Percentiles rank a stretch among this genome's conserved stretches.
phyloP scores from a whole-genome alignment of 2,888 invertebrate genomes.

The Embidobia sp. region DNA sequence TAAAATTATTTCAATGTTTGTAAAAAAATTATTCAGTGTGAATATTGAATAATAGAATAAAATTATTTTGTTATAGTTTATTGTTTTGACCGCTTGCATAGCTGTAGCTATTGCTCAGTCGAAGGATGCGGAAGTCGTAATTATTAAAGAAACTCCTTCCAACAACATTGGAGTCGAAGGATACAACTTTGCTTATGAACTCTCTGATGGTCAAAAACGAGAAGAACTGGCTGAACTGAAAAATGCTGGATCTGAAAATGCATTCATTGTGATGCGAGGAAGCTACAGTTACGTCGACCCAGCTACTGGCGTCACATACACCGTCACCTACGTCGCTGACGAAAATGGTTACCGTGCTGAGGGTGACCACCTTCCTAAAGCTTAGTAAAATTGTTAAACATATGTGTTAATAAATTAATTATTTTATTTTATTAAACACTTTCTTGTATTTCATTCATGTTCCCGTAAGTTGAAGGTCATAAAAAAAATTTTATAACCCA shows the following conservation, averaged over 20 bases:
- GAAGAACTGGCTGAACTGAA: conserved; percentile 69
- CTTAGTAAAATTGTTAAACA: no score
- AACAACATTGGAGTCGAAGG: conserved; percentile 13
- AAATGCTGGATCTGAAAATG: conserved; percentile 64
- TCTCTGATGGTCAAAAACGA: conserved; percentile 60
- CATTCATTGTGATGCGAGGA: conserved; percentile 68
- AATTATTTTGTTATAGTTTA: conserved; percentile 19
- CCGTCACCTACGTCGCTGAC: conserved; percentile 71
- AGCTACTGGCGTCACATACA: conserved; percentile 65
- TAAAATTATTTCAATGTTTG: no score
- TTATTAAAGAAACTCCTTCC: conserved; percentile 1
- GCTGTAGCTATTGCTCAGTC: conserved; percentile 12
- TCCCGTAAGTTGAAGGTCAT: no score
- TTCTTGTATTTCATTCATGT: no score
- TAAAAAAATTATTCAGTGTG: no score
- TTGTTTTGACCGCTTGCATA: conserved; percentile 14
- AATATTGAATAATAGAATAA: no score
- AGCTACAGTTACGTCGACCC: conserved; percentile 71
- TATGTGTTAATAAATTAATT: no score
- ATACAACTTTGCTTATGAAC: conserved; percentile 32
- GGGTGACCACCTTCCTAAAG: not conserved
- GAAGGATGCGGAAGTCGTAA: conserved; percentile 1
- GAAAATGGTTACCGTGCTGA: conserved; percentile 34
- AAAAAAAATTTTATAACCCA: no score
- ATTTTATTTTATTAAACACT: no score